Conservation (phyloP, 53 echinoderm and acorn worm species). For the Astropecten irregularis region DNA sequence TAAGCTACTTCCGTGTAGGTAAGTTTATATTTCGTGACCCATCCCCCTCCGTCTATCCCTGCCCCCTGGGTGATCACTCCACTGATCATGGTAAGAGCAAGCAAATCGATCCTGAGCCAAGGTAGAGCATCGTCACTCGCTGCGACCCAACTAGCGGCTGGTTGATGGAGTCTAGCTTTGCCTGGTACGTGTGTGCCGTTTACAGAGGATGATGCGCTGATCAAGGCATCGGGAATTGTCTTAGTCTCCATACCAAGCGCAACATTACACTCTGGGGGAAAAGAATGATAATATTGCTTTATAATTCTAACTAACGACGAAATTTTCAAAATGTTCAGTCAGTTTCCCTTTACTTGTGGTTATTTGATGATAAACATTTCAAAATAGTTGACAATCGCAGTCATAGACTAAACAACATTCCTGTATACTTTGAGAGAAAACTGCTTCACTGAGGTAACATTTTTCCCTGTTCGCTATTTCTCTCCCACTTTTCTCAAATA, state of each 20-base stretch:
- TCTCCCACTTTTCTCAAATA: too few relatives aligned
- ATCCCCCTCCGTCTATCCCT: background rate
- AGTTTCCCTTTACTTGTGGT: too few relatives aligned
- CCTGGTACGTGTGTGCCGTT: background rate
- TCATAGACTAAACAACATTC: too few relatives aligned
- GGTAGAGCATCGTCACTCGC: background rate
- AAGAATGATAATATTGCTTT: too few relatives aligned
- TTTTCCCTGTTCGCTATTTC: too few relatives aligned
- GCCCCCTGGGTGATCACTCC: background rate
- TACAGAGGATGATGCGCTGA: background rate
- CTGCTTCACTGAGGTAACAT: too few relatives aligned
- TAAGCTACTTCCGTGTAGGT: background rate
- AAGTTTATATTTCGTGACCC: background rate
- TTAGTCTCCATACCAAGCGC: slow-evolving; percentile 8
- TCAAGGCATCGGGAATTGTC: background rate
- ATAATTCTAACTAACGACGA: too few relatives aligned
- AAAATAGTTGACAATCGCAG: too few relatives aligned
- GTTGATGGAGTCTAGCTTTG: background rate
- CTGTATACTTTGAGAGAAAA: too few relatives aligned
- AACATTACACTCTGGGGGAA: background rate
- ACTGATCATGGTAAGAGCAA: background rate
- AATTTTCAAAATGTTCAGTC: too few relatives aligned
- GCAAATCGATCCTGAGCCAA: background rate
- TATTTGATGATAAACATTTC: too few relatives aligned
- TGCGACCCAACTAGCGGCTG: background rate